Base-by-base conservation (phyloP, 2,888 invertebrate genomes). In the Diarsia rubi region DNA sequence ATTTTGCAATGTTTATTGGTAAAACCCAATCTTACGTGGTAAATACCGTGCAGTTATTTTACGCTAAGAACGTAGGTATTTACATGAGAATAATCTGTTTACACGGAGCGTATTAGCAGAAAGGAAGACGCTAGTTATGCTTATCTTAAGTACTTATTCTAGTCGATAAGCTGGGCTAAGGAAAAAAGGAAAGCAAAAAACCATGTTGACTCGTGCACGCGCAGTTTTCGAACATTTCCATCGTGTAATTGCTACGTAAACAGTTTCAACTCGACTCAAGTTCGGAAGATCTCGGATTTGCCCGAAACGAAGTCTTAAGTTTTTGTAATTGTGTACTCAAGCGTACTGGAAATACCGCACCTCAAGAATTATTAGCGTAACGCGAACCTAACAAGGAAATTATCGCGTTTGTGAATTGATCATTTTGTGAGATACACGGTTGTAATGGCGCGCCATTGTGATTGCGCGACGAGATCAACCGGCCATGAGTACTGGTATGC, bases 401-500 rank as follows among this genome's bases (percentile, higher is more conserved):
- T 68, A 79, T 78, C 62, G 47, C 45, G 52, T 87, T 79, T 78
- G 63, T 73, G 83, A 84, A 87, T 73, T 84, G 67, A 81, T 86
- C 78, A 57, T 69, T 83, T 86, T 76, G 77, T 82, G 74, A 82
- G 77, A 81, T 73, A 84, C 45, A 78, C 64, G 69, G 47, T 60
- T 31, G 47, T 70, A 77, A 75, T 80, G 78, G 69, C 69, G 71
- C 24, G 37, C 76, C 67, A 81, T 86, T 82, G 85, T 82, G 78
- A 85, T 83, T 76, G 83, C 68, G 84, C 84, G 86, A 85, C 87
- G 88, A 89, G 89, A 91, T 88, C 87, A 82, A 84, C 86, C 84
- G 86, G 75, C 87, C 87, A 78, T 83, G 85, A 88, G 88, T 91
- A 91, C 89, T 88, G 37, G 84, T 88, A 87, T 91, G 90, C 88